phyloP scores from a whole-genome alignment of 2,888 invertebrate species.

The Allacma fusca region DNA sequence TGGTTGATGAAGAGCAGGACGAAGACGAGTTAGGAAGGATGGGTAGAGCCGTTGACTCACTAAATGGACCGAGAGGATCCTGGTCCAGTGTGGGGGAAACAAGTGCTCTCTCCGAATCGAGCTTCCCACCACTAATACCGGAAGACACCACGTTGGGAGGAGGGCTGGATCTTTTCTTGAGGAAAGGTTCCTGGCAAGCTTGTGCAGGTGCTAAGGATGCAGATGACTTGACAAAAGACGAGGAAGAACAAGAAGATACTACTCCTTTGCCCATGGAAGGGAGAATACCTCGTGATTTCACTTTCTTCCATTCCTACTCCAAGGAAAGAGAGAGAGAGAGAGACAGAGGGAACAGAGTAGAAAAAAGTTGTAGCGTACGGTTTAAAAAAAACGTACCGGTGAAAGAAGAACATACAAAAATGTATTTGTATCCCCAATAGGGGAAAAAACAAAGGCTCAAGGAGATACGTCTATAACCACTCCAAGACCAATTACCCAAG shows the following conservation, averaged over 20 bases:
- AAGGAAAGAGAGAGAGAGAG: slow-evolving; percentile 35
- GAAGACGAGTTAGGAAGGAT: slow-evolving; percentile 19
- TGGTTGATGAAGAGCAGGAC: neutral
- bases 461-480: too few relatives aligned
- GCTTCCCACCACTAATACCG: slow-evolving; percentile 16
- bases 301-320: slow-evolving; percentile 60
- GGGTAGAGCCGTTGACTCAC: slow-evolving; percentile 13
- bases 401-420: too few relatives aligned
- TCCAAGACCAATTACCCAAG: too few relatives aligned
- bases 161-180: too few relatives aligned
- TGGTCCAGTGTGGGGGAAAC: slow-evolving; percentile 18
- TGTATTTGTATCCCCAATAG: too few relatives aligned
- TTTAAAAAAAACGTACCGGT: too few relatives aligned
- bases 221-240: slow-evolving; percentile 48
- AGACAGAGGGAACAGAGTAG: slow-evolving; percentile 30
- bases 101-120: slow-evolving; percentile 22
- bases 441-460: too few relatives aligned
- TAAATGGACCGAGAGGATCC: neutral
- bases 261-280: slow-evolving; percentile 58
- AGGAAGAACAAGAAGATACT: slow-evolving; percentile 52
- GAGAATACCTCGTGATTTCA: slow-evolving; percentile 58
- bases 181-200: neutral
- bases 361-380: too few relatives aligned
- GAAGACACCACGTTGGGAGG: neutral
- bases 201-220: slow-evolving; percentile 47